Evolutionary conservation across 2,113 vertebrate species (phyloP), one percentile per base, ranked within the genome.

Genomic region (Trichomycterus rosablanca): DNA sequence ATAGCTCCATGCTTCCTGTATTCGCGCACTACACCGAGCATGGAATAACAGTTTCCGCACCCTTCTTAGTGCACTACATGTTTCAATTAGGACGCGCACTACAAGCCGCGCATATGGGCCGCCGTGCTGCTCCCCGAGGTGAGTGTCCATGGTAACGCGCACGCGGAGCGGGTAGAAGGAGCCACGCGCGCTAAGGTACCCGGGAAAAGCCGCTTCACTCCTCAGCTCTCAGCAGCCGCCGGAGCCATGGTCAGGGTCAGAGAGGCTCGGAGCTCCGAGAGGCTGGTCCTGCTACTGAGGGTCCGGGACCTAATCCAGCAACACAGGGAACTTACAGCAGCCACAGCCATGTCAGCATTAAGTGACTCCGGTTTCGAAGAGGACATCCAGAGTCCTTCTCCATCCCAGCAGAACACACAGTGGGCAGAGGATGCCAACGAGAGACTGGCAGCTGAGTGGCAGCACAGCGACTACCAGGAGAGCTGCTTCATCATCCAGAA

Each of bases 401-500:
- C 66, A 0, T 22, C 59, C 1, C 20, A 66, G 0, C 64, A 18
- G 22, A 22, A 26, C 19, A 61, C 44, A 3, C 19, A 30, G 1
- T 66, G 59, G 61, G 60, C 37, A 11, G 44, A 18, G 7, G 40
- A 58, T 11, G 14, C 52, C 22, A 9, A 20, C 9, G 28, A 66
- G 8, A 40, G 54, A 15, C 37, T 68, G 46, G 20, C 73, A 50
- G 74, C 71, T 34, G 73, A 23, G 50, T 82, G 82, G 80, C 88
- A 87, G 56, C 80, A 58, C 42, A 86, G 86, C 74, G 90, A 95
- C 43, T 94, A 96, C 32, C 92, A 92, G 0, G 86, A 89, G 61
- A 85, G 83, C 66, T 91, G 91, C 70, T 95, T 91, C 78, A 76
- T 45, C 67, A 90, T 88, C 70, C 83, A 86, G 76, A 92, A 74